phyloP scores from a whole-genome alignment of 2,113 vertebrate species.

The Laticauda laticaudata region DNA sequence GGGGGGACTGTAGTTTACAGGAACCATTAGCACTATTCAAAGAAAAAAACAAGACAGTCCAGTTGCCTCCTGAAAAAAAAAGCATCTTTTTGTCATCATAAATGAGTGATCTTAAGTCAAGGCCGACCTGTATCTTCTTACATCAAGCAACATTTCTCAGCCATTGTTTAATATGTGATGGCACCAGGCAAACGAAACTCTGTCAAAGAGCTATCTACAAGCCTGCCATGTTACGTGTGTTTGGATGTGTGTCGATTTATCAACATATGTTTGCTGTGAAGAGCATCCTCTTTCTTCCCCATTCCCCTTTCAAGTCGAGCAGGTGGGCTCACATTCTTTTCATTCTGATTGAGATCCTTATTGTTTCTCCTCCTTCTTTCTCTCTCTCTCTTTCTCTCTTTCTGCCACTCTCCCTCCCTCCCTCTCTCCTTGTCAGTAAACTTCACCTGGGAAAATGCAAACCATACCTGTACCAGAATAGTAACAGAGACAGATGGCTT shows the following conservation, averaged over 20 bases:
- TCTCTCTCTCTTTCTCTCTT: background rate
- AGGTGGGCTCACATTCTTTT: background rate
- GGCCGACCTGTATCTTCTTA: conserved; percentile 33
- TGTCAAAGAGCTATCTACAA: accelerated
- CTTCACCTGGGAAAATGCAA: background rate
- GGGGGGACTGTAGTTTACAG: too few species aligned
- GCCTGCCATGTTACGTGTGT: accelerated
- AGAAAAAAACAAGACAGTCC: too few species aligned
- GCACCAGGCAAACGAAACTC: background rate
- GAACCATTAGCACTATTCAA: too few species aligned
- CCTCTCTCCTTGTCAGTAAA: background rate
- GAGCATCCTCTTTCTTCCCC: background rate
- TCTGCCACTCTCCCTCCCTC: accelerated
- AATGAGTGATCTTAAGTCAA: too few species aligned
- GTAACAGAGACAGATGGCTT: conserved; percentile 17
- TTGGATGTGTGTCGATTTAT: background rate
- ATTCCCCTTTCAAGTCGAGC: background rate
- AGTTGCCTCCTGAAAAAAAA: too few species aligned
- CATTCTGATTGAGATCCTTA: background rate
- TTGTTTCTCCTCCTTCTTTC: background rate
- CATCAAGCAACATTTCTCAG: conserved; percentile 43
- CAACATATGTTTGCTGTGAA: background rate
- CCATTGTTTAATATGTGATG: conserved; percentile 37
- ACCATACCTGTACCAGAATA: background rate
- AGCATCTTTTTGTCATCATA: too few species aligned